phyloP scores from a whole-genome alignment of 1,140 invertebrate genomes.

The Nasonia vitripennis region DNA sequence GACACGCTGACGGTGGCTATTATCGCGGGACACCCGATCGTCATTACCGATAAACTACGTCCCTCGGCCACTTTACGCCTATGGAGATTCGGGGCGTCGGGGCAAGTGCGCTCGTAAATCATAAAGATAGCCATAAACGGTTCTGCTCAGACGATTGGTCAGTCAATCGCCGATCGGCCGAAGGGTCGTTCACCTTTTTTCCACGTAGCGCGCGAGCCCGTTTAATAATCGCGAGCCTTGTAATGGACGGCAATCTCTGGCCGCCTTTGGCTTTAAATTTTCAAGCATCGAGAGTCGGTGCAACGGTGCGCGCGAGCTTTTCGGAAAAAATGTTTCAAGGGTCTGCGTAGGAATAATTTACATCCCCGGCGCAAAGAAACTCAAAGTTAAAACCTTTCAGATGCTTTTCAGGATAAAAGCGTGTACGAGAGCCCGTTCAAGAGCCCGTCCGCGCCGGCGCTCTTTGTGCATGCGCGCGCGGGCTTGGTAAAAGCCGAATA shows the following conservation, averaged over 20 bases:
- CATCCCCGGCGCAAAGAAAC: conserved; percentile 5
- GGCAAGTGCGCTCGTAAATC: too few relatives aligned
- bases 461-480: background rate
- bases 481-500: conserved; percentile 47
- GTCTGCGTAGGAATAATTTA: conserved; percentile 41
- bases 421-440: conserved; percentile 3
- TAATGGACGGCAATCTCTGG: background rate
- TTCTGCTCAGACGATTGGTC: too few relatives aligned
- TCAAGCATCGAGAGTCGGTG: background rate
- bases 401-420: conserved; percentile 45
- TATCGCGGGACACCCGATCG: too few relatives aligned
- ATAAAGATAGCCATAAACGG: too few relatives aligned
- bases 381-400: conserved; percentile 52
- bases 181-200: too few relatives aligned
- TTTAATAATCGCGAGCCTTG: background rate
- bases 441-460: background rate
- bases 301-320: conserved; percentile 6
- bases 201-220: background rate
- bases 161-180: too few relatives aligned
- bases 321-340: conserved; percentile 40
- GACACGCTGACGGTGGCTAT: too few relatives aligned
- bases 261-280: background rate
- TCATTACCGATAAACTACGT: too few relatives aligned
- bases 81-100: too few relatives aligned
- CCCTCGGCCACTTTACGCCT: too few relatives aligned